phyloP scores from a whole-genome alignment of 1,140 invertebrate genomes.

The Drosophila parabipectinata region DNA sequence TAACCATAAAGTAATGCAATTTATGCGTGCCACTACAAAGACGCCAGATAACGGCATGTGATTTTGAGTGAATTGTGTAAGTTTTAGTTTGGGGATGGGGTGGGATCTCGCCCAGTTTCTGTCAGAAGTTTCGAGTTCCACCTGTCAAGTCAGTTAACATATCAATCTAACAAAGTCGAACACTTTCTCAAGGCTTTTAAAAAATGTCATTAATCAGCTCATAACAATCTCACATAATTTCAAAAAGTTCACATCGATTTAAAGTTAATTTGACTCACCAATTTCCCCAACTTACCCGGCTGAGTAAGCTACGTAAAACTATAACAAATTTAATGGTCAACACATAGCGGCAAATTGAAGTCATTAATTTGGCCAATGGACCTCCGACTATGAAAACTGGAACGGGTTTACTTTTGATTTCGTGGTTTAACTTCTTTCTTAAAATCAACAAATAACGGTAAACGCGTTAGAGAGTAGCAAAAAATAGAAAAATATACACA shows the following conservation, averaged over 20 bases:
- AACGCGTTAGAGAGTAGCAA: conserved; percentile 19
- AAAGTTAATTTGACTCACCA: conserved; percentile 24
- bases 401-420: conserved; percentile 46
- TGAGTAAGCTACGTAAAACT: conserved; percentile 29
- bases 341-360: conserved; percentile 60
- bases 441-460: conserved; percentile 50
- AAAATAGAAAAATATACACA: conserved; percentile 8
- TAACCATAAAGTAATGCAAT: conserved; percentile 70
- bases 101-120: conserved; percentile 13
- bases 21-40: conserved; percentile 71
- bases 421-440: conserved; percentile 13
- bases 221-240: conserved; percentile 3
- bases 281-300: conserved; percentile 21
- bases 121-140: conserved; percentile 11
- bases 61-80: conserved; percentile 54
- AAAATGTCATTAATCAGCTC: conserved; percentile 10
- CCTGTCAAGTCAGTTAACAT: neutral
- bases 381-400: conserved; percentile 17
- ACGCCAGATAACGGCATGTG: conserved; percentile 52
- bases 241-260: conserved; percentile 29
- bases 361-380: conserved; percentile 60
- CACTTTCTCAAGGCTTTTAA: conserved; percentile 5
- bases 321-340: conserved; percentile 53
- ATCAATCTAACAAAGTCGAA: neutral
- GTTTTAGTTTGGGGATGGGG: conserved; percentile 13